Evolutionary conservation across 2,888 invertebrate genomes (phyloP).

Genomic region (Nyleta sp.): DNA sequence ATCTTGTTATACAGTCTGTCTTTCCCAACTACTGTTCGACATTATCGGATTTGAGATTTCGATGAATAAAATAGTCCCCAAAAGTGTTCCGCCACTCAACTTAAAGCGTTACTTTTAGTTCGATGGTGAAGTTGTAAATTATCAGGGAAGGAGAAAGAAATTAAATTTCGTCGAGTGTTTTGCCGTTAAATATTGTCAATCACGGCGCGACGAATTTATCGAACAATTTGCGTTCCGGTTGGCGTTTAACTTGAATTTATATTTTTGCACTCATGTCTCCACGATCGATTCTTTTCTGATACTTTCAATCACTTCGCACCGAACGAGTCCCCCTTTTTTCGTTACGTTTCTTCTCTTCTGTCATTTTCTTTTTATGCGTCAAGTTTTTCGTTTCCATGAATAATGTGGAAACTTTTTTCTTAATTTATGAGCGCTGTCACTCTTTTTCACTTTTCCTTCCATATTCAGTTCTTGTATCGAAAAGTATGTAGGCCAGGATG

Average conservation of each 20-base stretch:
- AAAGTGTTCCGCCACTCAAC: constrained; percentile 48
- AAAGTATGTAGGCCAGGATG: constrained; percentile 43
- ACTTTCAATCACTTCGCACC: constrained; percentile 35
- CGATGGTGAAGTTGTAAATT: constrained; percentile 41
- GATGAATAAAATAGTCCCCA: constrained; percentile 48
- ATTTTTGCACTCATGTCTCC: constrained; percentile 12
- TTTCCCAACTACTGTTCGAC: constrained; percentile 50
- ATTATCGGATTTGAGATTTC: constrained; percentile 57
- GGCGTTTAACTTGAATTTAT: constrained; percentile 19
- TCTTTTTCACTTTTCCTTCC: constrained; percentile 47
- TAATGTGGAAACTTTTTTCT: constrained; percentile 32
- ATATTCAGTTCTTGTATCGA: constrained; percentile 41
- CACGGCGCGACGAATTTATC: constrained; percentile 50
- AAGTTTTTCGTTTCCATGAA: constrained; percentile 36
- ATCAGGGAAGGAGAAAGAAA: constrained; percentile 31
- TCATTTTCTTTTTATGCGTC: constrained; percentile 26
- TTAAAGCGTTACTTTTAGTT: constrained; percentile 53
- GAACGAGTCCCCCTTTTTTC: constrained; percentile 12
- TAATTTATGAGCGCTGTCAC: constrained; percentile 49
- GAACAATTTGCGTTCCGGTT: constrained; percentile 19
- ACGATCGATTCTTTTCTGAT: constrained; percentile 12
- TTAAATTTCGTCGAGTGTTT: constrained; percentile 37
- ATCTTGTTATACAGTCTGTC: constrained; percentile 55
- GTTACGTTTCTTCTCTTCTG: constrained; percentile 13
- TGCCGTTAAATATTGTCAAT: constrained; percentile 69